Evolutionary conservation across 2,888 invertebrate species (phyloP), one percentile per base, ranked within the genome.

Genomic region (Campopleginae sp.): DNA sequence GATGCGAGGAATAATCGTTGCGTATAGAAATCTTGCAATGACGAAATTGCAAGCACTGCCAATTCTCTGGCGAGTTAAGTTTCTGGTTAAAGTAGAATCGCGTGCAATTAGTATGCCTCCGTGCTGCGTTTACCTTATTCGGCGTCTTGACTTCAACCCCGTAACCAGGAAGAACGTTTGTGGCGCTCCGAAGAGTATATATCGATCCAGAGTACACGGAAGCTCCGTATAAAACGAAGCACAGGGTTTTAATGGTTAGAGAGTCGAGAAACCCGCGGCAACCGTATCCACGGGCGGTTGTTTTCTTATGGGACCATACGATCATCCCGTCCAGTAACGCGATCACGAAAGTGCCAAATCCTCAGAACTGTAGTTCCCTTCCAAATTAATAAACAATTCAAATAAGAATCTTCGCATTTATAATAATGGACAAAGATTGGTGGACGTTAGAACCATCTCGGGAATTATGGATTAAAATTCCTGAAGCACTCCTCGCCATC

Each of bases 401-500:
- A 33, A 79, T 38, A 1, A 6, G 51, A 46, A 74, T 12, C 33
- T 27, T n/a, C 23, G 27, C 2, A 38, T 78, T 61, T 33, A 27
- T 14, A 70, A 83, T 72, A 71, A 92, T 93, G 92, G 93, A 93
- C 78, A 91, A 89, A 86, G 92, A 93, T 86, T 93, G 93, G 93
- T 93, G 93, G 93, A 89, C 89, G 66, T 89, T 93, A 38, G 89
- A 90, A 54, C 91, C 91, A 38, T 89, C 90, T 78, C 88, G 88
- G 76, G 87, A 90, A 65, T 88, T 86, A 7, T 87, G 91, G 74
- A 87, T 90, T 17, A 88, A 88, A 71, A 92, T 96, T 51, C 95
- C 96, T 0, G 96, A 96, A 86, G 94, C 95, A 89, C 93, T 96
- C 86, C 95, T 95, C 3, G 94, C 96, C 61, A 88, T 94, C 78